Conservation (phyloP, 2,888 invertebrate genomes). For the Tiliacea aurago region DNA sequence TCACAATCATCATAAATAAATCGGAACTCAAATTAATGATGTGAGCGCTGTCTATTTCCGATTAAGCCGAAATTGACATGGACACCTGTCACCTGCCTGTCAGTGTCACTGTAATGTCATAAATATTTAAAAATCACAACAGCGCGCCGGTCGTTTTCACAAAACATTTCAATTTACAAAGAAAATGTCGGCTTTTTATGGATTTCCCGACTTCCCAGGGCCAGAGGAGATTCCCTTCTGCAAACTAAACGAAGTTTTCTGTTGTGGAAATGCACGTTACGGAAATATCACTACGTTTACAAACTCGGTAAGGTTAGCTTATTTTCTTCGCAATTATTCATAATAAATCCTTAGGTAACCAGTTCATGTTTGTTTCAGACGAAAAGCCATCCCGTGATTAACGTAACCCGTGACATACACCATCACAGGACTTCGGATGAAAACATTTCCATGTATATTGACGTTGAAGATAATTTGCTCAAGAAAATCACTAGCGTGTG, state of each 20-base stretch:
- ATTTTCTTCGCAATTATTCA: neutral
- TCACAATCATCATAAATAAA: no score
- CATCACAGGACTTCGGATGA: conserved; percentile 88
- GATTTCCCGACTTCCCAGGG: conserved; percentile 88
- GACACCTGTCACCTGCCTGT: no score
- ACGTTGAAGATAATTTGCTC: conserved; percentile 93
- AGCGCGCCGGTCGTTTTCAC: conserved; percentile 61
- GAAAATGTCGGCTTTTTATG: conserved; percentile 88
- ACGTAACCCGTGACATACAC: conserved; percentile 92
- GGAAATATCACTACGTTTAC: conserved; percentile 91
- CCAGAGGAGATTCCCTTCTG: conserved; percentile 91
- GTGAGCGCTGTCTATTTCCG: no score
- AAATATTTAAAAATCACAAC: conserved; percentile 47
- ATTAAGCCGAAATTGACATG: no score
- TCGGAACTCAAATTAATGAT: no score
- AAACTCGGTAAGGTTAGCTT: conserved; percentile 89
- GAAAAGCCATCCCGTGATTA: conserved; percentile 93
- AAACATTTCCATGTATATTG: conserved; percentile 90
- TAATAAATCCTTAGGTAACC: neutral
- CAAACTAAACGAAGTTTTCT: conserved; percentile 92
- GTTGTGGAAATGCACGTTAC: conserved; percentile 89
- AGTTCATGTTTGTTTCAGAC: conserved; percentile 82
- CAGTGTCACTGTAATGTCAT: conserved; percentile 11
- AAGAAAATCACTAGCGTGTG: conserved; percentile 94
- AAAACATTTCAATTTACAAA: conserved; percentile 23